phyloP scores from a whole-genome alignment of 2,113 vertebrate genomes.

The Reinhardtius hippoglossoides region DNA sequence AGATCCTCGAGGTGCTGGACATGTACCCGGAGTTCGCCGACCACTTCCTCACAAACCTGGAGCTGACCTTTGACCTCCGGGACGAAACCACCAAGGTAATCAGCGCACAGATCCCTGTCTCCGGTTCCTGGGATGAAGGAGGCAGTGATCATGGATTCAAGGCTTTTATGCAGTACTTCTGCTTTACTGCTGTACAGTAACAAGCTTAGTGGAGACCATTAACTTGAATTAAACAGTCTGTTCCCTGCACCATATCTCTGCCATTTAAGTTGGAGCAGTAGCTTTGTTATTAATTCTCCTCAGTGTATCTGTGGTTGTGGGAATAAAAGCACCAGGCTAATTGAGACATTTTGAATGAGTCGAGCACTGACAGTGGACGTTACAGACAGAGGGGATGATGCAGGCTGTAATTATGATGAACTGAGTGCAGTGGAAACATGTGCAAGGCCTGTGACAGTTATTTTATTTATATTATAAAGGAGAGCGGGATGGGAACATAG shows the following conservation, averaged over 20 bases:
- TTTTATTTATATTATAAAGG: constrained; percentile 33
- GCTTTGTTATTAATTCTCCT: constrained; percentile 14
- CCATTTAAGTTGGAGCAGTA: constrained; percentile 6
- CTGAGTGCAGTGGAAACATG: constrained; percentile 83
- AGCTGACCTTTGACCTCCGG: constrained; percentile 96
- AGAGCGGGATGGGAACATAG: not conserved
- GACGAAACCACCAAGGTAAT: constrained; percentile 88
- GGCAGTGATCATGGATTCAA: not conserved
- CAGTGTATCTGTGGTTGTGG: not conserved
- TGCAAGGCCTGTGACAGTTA: constrained; percentile 66
- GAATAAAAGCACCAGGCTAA: constrained; percentile 4
- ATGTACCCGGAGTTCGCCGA: constrained; percentile 99
- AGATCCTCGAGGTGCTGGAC: constrained; percentile 95
- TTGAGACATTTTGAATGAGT: constrained; percentile 17
- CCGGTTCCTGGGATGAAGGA: not conserved
- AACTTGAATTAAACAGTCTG: constrained; percentile 12
- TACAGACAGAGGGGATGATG: constrained; percentile 8
- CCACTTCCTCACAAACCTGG: constrained; percentile 93
- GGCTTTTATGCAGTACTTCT: constrained; percentile 9
- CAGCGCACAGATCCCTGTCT: not conserved
- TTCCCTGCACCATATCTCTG: not conserved
- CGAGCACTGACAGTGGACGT: not conserved
- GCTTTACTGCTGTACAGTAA: constrained; percentile 1
- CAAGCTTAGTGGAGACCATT: not conserved
- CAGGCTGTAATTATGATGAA: constrained; percentile 75